Base-by-base conservation (phyloP, 2,888 invertebrate species). In the Esperia sulphurella region DNA sequence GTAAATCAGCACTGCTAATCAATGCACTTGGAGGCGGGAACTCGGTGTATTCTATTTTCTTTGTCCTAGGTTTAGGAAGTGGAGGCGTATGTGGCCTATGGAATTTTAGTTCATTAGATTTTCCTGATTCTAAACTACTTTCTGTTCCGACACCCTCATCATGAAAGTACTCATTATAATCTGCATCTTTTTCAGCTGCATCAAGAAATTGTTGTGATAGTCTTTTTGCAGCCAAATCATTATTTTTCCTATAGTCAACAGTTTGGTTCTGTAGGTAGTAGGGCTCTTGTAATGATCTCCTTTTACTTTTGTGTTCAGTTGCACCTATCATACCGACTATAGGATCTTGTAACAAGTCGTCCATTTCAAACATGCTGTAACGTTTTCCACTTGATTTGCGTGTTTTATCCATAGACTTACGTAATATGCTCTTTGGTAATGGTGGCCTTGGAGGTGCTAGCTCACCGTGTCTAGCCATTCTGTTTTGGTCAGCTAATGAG, bases 301-400 rank as follows among this genome's bases (percentile, higher is more conserved):
- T 86, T 70, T 95, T 95, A 40, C 83, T 88, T 77, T 79, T 92
- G 65, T 73, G 87, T 73, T 85, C 90, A 43, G 70, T 90, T 61
- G 79, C 85, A 71, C 68, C 87, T 69, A 73, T 84, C 75, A 80
- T 82, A 43, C 87, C 89, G 14, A 78, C 75, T 28, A 83, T 55
- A 8, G 84, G 82, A 62, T 92, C 92, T 74, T 87, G 85, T 44
- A 86, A 66, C 41, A 92, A 86, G 49, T 91, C 91, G 53, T 92
- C 92, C 88, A 93, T 92, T 78, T 95, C 95, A 66, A 95, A 94
- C 94, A 95, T 95, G 67, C 96, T 96, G 71, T 94, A 95, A 40
- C 96, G 91, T 77, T 94, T 94, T 47, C 85, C 75, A 59, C 75
- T 82, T 39, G 88, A 84, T 63, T 89, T 90, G 14, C 88, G 82